Evolutionary conservation across 1,140 invertebrate species (phyloP), one percentile per base, ranked within the genome.

Genomic region (Dendrolimus kikuchii): DNA sequence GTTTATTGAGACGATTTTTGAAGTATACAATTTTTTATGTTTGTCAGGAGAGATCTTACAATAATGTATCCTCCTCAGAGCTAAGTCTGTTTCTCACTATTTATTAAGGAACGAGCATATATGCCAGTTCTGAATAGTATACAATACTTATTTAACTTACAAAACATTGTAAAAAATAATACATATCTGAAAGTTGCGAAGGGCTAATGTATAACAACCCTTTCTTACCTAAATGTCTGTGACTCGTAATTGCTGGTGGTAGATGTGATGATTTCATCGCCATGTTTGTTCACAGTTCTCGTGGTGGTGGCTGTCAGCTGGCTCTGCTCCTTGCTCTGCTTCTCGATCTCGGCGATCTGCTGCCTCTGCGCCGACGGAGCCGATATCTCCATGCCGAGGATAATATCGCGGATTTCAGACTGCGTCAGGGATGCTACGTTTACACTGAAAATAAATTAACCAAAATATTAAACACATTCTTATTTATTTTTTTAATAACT

Each of bases 331-430:
- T 99, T 99, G 5, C 98, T 99, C 87, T 99, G 98, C 80, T 99
- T 99, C 83, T 99, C 99, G 70, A 99, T 99, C 86, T 99, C 99
- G 2, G 98, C 98, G 64, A 99, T 99, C 86, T 99, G 98, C 81
- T 99, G 98, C 48, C 99, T 89, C 79, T 99, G 98, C 0, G 98
- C 97, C 0, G 97, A 99, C 0, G 99, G 99, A 0, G 99, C 98
- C 40, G 96, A 98, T 58, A 99, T 99, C 88, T 99, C 99, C 98
- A 99, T 99, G 75, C 99, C 99, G 38, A 99, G 90, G 71, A 99
- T 99, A 57, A 99, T 99, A 81, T 99, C 99, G 57, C 98, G 93
- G 71, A 99, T 99, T 89, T 99, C 98, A 0, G 98, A 99, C 77
- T 99, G 98, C 0, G 98, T 99, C 7, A 99, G 88, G 0, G 98